Conservation (phyloP, 2,888 invertebrate genomes). For the Lochmaea capreae region DNA sequence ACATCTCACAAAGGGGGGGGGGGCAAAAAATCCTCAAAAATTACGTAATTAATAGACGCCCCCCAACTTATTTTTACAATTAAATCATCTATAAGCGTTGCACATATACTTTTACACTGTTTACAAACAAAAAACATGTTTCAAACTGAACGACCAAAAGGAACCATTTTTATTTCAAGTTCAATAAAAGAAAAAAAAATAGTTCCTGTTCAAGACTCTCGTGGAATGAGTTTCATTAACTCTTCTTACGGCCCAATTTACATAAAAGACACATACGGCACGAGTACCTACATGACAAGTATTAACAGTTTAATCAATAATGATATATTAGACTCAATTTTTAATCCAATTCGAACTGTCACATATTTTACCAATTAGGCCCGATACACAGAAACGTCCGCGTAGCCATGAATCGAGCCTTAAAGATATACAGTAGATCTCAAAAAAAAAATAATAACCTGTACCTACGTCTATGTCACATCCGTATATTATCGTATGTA, state of each 20-base stretch:
- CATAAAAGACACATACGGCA: not conserved
- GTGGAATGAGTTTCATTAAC: not conserved
- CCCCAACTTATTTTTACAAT: not conserved
- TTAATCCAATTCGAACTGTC: too few relatives aligned
- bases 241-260: not conserved
- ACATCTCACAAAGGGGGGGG: too few relatives aligned
- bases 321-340: too few relatives aligned
- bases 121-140: constrained; percentile 49
- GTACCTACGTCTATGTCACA: not conserved
- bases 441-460: too few relatives aligned
- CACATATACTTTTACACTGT: not conserved
- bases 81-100: not conserved
- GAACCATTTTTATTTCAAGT: constrained; percentile 2
- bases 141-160: constrained; percentile 59
- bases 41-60: too few relatives aligned
- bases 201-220: not conserved
- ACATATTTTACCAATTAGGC: too few relatives aligned
- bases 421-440: too few relatives aligned
- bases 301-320: too few relatives aligned
- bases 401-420: too few relatives aligned
- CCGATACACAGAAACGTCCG: too few relatives aligned
- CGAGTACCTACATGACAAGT: not conserved
- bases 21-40: too few relatives aligned
- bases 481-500: not conserved
- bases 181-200: not conserved